Base-by-base conservation (phyloP, 2,797 vertebrate species). In the Ambastaia sidthimunki region DNA sequence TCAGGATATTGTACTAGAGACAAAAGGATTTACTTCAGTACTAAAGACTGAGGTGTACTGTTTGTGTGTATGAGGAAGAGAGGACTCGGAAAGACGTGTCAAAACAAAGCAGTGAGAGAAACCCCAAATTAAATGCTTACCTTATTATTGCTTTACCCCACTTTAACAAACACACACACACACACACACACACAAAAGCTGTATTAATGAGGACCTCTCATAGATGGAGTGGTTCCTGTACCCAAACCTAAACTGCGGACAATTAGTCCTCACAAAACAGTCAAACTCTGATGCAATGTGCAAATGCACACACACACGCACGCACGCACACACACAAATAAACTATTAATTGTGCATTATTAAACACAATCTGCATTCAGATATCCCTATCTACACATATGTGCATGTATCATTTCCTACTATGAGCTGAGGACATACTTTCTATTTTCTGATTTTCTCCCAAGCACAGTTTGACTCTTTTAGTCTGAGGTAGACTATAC, bases 21-120 rank as follows among this genome's bases (percentile, higher is more conserved):
- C 71, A 81, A 57, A 47, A 63, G 48, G 57, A 75, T 74, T 28
- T 47, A 21, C 67, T 76, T 66, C n/a, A 74, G 63, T 31, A 74
- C 74, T 41, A 3, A 21, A 55, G 67, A 65, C 60, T 74, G 21
- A 50, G 44, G 81, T 74, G 10, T 50, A 48, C 47, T 50, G 55
- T 63, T 57, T 37, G 82, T 72, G 62, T 72, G 23, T 41, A 62
- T 65, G 59, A 28, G 25, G 5, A 21, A 28, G 59, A 28, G 2
- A 59, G 57, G 16, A 55, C 59, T 59, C 41, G 47, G 15, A 41
- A 71, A 50, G 54, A 79, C 28, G 31, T 76, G 70, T 50, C 74
- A 81, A 78, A 83, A 83, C 78, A 81, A 78, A 65, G 66, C 25
- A 19, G 10, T 11, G 31, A 23, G 44, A 21, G 34, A 52, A 77